These are phyloP conservation scores for Globicephala melas DNA, from an alignment of 2,113 vertebrate species.

Conservation along the genomic window DNA sequence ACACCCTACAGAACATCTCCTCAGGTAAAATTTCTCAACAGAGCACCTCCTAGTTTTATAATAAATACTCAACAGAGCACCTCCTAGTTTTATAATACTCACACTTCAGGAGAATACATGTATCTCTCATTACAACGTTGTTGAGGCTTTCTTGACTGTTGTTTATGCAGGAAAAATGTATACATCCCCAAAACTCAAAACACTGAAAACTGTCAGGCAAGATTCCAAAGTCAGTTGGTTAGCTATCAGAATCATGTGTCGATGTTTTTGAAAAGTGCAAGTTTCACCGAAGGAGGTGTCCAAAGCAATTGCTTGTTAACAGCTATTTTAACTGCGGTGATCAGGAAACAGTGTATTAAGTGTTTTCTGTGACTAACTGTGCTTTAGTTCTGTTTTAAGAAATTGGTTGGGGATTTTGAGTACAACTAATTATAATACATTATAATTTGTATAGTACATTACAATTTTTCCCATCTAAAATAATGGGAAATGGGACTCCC, in stretches of 20 bases:
- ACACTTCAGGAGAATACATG: background rate
- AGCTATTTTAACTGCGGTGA: background rate
- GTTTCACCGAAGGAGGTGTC: background rate
- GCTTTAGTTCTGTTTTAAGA: background rate
- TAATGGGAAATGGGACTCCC: background rate
- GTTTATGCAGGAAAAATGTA: background rate
- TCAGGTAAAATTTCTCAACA: background rate
- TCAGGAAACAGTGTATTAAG: background rate
- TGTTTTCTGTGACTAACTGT: background rate
- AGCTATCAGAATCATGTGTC: background rate
- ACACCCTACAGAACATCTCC: background rate
- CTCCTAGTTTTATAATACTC: background rate
- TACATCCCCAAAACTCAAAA: background rate
- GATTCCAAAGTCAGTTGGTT: background rate
- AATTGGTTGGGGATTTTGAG: background rate
- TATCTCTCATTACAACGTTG: no score
- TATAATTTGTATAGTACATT: background rate
- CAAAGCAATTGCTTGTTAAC: background rate
- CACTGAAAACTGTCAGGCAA: background rate
- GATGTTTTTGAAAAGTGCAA: background rate
- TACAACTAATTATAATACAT: background rate
- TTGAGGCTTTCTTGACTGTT: background rate
- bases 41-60: background rate
- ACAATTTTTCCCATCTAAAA: background rate
- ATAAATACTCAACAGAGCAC: accelerated